Conservation (phyloP, 2,113 vertebrate species). For the Chrysochloris asiatica region DNA sequence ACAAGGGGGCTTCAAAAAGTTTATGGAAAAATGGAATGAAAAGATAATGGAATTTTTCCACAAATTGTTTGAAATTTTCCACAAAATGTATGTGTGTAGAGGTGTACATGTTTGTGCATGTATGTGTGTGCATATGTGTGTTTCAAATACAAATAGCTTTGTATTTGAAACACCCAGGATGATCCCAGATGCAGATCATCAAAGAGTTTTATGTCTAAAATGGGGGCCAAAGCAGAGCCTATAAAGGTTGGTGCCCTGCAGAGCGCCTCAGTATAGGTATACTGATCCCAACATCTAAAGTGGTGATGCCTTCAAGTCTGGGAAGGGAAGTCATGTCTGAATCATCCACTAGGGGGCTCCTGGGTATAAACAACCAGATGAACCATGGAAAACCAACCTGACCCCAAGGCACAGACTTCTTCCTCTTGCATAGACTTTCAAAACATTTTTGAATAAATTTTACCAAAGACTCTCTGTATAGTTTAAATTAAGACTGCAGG, state of each 20-base stretch:
- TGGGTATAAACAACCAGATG: not conserved
- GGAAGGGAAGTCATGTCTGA: not conserved
- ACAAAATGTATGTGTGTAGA: not conserved
- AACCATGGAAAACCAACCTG: not conserved
- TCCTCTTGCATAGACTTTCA: not conserved
- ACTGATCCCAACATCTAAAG: too few species aligned
- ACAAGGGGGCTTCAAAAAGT: too few species aligned
- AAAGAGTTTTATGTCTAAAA: not conserved
- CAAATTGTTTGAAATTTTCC: too few species aligned
- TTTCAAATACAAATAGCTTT: not conserved
- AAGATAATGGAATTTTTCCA: too few species aligned
- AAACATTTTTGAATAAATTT: not conserved
- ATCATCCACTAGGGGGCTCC: slow-evolving; percentile 53
- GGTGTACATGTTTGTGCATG: not conserved
- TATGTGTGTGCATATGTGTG: not conserved
- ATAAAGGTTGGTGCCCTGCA: too few species aligned
- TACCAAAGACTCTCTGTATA: not conserved
- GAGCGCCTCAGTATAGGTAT: too few species aligned
- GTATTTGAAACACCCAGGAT: not conserved
- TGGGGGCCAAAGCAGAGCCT: not conserved
- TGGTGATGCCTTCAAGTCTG: not conserved
- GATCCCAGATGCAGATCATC: not conserved
- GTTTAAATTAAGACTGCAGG: not conserved
- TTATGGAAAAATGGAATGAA: too few species aligned
- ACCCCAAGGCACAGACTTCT: too few species aligned